A percentile compares a stretch with the other conserved stretches of the same genome.
phyloP scores from a whole-genome alignment of 1,140 invertebrate genomes.

The Bombus fervidus region DNA sequence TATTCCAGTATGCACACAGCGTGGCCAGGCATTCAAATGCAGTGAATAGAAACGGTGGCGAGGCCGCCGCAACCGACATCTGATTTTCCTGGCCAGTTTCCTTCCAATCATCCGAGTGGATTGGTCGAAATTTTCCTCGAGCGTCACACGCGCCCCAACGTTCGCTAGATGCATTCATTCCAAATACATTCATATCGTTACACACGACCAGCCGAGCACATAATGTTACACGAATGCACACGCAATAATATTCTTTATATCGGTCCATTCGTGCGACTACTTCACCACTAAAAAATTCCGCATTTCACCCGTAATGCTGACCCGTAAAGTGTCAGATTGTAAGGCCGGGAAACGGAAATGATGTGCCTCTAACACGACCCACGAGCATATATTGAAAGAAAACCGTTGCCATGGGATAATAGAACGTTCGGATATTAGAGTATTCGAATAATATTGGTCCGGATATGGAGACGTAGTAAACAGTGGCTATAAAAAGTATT shows the following conservation, averaged over 20 bases:
- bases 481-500: no score
- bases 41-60: slow-evolving; percentile 46
- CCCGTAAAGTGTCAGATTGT: slow-evolving; percentile 12
- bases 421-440: no score
- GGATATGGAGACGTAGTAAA: no score
- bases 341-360: background rate
- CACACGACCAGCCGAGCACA: slow-evolving; percentile 4
- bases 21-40: slow-evolving; percentile 45
- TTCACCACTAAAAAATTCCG: slow-evolving; percentile 27
- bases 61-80: slow-evolving; percentile 42
- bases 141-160: slow-evolving; percentile 23
- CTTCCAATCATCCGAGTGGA: slow-evolving; percentile 66
- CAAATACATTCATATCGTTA: slow-evolving; percentile 16
- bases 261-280: slow-evolving; percentile 4
- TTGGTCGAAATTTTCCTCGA: slow-evolving; percentile 67
- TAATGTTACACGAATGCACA: slow-evolving; percentile 2
- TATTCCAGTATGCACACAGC: slow-evolving; percentile 1
- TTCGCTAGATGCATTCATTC: slow-evolving; percentile 49
- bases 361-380: no score
- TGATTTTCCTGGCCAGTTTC: slow-evolving; percentile 68
- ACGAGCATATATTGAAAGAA: background rate
- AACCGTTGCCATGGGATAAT: background rate
- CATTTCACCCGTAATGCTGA: slow-evolving; percentile 33
- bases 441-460: no score
- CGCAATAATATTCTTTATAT: slow-evolving; percentile 61